phyloP scores from a whole-genome alignment of 1,140 invertebrate genomes.

The Anastatus disparis region DNA sequence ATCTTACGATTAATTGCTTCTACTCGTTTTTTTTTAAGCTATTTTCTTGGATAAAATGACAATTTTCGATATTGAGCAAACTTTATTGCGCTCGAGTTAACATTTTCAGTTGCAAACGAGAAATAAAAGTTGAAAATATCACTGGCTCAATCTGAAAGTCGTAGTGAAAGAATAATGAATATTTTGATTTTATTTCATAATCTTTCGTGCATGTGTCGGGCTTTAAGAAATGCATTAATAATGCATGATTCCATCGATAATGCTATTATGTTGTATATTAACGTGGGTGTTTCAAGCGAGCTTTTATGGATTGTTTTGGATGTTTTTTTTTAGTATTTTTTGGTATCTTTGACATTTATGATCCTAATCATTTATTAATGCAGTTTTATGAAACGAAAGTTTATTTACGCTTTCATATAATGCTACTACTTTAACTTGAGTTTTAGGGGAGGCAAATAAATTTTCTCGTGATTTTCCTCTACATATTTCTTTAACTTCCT shows the following conservation, averaged over 20 bases:
- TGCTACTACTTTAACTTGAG: too few species aligned
- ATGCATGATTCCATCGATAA: neutral
- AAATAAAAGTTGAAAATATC: too few species aligned
- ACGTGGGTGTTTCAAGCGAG: too few species aligned
- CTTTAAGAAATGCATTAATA: neutral
- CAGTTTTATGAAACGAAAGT: constrained; percentile 1
- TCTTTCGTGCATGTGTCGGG: neutral
- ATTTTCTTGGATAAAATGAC: too few species aligned
- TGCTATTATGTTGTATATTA: too few species aligned
- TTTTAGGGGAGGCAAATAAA: constrained; percentile 3
- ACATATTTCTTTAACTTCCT: neutral
- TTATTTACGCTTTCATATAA: too few species aligned
- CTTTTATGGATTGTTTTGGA: constrained; percentile 4
- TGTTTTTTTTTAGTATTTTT: neutral
- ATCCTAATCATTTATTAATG: neutral
- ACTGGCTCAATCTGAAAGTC: neutral
- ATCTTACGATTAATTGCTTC: neutral
- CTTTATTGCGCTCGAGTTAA: too few species aligned
- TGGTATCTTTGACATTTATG: neutral
- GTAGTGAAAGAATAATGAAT: too few species aligned
- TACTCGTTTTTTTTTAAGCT: too few species aligned
- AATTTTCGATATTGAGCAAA: too few species aligned
- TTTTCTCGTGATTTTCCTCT: neutral
- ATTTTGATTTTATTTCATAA: neutral
- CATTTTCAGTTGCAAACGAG: too few species aligned